Conservation (phyloP, 2,113 vertebrate genomes). For the Myotis yumanensis region DNA sequence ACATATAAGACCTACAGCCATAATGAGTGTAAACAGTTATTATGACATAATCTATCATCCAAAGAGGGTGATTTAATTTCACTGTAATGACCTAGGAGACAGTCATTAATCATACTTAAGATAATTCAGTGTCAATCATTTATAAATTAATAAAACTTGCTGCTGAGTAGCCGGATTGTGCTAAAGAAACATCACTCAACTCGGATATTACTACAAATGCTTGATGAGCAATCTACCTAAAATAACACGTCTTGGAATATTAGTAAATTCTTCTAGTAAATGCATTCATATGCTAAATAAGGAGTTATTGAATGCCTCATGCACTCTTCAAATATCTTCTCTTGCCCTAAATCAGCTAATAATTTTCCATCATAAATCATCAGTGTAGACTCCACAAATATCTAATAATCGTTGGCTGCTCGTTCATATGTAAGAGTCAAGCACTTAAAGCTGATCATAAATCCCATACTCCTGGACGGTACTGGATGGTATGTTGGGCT, state of each 20-base stretch:
- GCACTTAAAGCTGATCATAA: not conserved
- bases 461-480: not conserved
- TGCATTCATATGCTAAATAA: not conserved
- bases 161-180: not conserved
- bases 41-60: not conserved
- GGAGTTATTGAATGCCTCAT: not conserved
- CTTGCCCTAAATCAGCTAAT: not conserved
- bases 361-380: not conserved
- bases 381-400: not conserved
- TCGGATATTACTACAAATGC: not conserved
- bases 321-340: not conserved
- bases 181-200: not conserved
- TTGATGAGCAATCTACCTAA: not conserved
- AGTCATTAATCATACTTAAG: not conserved
- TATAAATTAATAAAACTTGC: not conserved
- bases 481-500: not conserved
- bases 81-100: not conserved
- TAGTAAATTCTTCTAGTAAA: not conserved
- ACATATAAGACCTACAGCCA: not conserved
- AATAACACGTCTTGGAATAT: not conserved
- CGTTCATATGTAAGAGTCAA: not conserved
- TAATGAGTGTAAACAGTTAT: not conserved
- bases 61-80: not conserved
- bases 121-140: not conserved
- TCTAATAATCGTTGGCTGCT: not conserved